A percentile compares a stretch with the other conserved stretches of the same genome.
Evolutionary conservation across 2,888 invertebrate genomes (phyloP).

Genomic region (Pseudoips prasinana): DNA sequence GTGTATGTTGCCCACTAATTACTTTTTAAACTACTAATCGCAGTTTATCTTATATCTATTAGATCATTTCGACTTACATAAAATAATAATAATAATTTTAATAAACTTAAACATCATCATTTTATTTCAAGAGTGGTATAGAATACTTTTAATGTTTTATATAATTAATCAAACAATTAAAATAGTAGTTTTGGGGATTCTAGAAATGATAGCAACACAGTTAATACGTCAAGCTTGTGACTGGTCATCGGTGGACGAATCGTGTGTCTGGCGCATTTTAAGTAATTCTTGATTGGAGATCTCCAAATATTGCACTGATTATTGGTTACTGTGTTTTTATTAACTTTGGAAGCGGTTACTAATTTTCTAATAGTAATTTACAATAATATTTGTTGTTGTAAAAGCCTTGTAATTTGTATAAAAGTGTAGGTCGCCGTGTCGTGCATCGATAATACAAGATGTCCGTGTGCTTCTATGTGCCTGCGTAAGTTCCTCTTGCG

Average conservation of each 20-base stretch:
- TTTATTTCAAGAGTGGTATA: no score
- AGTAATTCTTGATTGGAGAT: constrained; percentile 83
- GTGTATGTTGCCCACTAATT: constrained; percentile 30
- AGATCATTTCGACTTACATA: no score
- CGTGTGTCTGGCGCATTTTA: constrained; percentile 79
- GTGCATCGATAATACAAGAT: constrained; percentile 69
- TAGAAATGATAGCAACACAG: constrained; percentile 43
- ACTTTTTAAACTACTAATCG: constrained; percentile 6
- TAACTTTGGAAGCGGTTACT: constrained; percentile 67
- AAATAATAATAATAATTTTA: no score
- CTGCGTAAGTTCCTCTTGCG: constrained; percentile 83
- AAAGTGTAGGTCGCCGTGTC: constrained; percentile 44
- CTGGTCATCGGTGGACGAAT: constrained; percentile 82
- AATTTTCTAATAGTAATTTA: constrained; percentile 47
- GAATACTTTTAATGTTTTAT: no score
- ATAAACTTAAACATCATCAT: no score
- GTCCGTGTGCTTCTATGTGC: constrained; percentile 87
- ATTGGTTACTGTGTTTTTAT: constrained; percentile 74
- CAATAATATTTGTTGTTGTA: constrained; percentile 43
- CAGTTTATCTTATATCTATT: no score
- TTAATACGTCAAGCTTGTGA: constrained; percentile 75
- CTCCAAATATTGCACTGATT: constrained; percentile 76
- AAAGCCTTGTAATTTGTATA: constrained; percentile 32
- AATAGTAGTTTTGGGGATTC: constrained; percentile 5
- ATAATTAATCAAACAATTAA: no score